Percentiles rank a stretch among this genome's conserved stretches.
phyloP scores from a whole-genome alignment of 2,797 vertebrate genomes.

The Cyprinodon diabolis region DNA sequence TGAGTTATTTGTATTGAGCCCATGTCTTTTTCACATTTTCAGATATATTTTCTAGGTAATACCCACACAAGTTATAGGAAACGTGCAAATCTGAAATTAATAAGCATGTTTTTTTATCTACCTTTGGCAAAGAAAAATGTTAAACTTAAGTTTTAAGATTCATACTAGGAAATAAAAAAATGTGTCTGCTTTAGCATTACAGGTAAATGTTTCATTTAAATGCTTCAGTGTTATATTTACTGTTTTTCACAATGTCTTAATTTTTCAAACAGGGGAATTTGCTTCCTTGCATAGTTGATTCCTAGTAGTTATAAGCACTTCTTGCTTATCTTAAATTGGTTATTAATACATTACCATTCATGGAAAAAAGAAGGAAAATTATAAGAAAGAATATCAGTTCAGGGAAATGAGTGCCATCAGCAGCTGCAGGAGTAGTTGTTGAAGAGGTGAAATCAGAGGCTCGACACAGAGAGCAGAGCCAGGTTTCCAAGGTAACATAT shows the following conservation, averaged over 20 bases:
- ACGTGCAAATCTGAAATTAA: too few relatives aligned
- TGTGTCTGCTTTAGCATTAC: neutral
- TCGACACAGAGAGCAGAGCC: slow-evolving; percentile 28
- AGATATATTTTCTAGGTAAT: neutral
- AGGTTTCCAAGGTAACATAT: slow-evolving; percentile 71
- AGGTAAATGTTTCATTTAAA: neutral
- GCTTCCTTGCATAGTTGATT: too few relatives aligned
- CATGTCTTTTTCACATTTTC: slow-evolving; percentile 12
- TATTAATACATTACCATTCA: slow-evolving; percentile 15
- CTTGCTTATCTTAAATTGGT: too few relatives aligned
- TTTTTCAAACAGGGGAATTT: too few relatives aligned
- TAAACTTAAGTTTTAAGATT: neutral
- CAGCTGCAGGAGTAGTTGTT: slow-evolving; percentile 24
- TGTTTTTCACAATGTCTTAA: neutral
- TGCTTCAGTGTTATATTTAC: slow-evolving; percentile 16
- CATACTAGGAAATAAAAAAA: neutral
- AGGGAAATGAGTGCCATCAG: slow-evolving; percentile 24
- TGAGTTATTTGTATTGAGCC: neutral
- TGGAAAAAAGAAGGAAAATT: neutral
- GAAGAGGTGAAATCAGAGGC: slow-evolving; percentile 56
- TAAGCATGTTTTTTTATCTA: too few relatives aligned
- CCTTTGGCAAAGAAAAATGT: slow-evolving; percentile 4
- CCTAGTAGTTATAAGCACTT: too few relatives aligned
- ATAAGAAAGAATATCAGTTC: slow-evolving; percentile 7
- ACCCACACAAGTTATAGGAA: neutral